phyloP scores from a whole-genome alignment of 2,113 vertebrate species.

The Trinectes maculatus region DNA sequence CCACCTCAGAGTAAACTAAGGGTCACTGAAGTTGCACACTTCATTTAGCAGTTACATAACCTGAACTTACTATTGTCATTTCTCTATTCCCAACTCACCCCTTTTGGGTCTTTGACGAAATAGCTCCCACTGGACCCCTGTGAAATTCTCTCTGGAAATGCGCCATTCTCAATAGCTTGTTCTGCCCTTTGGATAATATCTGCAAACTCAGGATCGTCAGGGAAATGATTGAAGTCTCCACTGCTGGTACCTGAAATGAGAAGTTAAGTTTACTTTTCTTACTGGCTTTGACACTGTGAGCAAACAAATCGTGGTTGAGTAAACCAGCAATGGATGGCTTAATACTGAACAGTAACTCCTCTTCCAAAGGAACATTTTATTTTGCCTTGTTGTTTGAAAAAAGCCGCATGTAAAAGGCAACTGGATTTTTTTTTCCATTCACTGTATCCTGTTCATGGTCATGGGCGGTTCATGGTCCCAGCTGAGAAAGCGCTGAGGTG shows the following conservation, averaged over 20 bases:
- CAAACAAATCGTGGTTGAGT: too few species aligned
- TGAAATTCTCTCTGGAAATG: constrained; percentile 93
- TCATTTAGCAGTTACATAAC: neutral
- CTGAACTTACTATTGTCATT: neutral
- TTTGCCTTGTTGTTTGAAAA: too few species aligned
- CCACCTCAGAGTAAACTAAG: neutral
- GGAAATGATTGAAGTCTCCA: constrained; percentile 88
- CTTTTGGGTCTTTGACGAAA: constrained; percentile 95
- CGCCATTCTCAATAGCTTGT: constrained; percentile 89
- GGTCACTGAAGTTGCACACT: neutral
- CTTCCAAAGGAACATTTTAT: too few species aligned
- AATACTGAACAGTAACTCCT: too few species aligned
- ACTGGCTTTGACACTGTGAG: too few species aligned
- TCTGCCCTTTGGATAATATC: constrained; percentile 89
- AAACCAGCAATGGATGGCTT: neutral
- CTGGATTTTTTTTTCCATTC: too few species aligned
- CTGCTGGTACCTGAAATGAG: constrained; percentile 66
- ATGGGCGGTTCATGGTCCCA: constrained; percentile 2
- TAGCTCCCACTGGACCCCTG: constrained; percentile 99
- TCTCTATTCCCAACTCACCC: constrained; percentile 78
- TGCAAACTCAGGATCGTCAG: constrained; percentile 92
- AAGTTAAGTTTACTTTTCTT: neutral
- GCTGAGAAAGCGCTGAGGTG: neutral
- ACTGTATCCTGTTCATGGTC: neutral
- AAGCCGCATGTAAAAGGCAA: too few species aligned